Base-by-base conservation (phyloP, 2,113 vertebrate species). In the Megaceryle maxima region DNA sequence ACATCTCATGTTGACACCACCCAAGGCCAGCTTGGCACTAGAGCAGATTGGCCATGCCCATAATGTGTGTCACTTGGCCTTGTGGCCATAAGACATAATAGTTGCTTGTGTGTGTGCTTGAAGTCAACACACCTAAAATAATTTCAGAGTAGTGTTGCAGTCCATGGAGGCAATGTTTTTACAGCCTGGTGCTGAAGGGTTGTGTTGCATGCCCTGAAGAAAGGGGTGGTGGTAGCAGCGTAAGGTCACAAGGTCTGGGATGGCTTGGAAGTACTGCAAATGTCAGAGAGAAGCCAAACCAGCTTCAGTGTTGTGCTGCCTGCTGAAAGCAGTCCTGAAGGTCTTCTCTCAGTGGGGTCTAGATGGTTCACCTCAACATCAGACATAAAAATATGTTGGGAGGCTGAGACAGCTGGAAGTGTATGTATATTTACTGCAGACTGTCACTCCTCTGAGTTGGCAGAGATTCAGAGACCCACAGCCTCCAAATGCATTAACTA, bases 1-100 rank as follows among this genome's bases (percentile, higher is more conserved):
- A 82, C 62, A 79, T 48, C 77, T 84, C 74, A 46, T 41, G 25
- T 56, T 0, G 1, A 37, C 69, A 78, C 69, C 0, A 0, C 81
- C 77, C 62, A 67, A 44, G 70, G 66, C 87, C 64, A 84, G 67
- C 81, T 39, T 91, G 94, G 51, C 84, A 91, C 84, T 82, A 60
- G 19, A 82, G 87, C 81, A 85, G 39, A 35, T 9, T 3, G 2
- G 35, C 62, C 43, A 7, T 87, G 74, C 62, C 81, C 92, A 46
- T 63, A 75, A 5, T 3, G 8, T 1, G 1, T 50, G 41, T 37
- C 77, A n/a, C 51, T 84, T 31, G 64, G 90, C 77, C 64, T 72
- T 18, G 51, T 82, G 81, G 56, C 56, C 48, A 1, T 29, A 26
- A 82, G 43, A 87, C 51, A 59, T 35, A 87, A 63, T 17, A 87